Base-by-base conservation (phyloP, 1,140 invertebrate genomes). In the Limonius californicus region DNA sequence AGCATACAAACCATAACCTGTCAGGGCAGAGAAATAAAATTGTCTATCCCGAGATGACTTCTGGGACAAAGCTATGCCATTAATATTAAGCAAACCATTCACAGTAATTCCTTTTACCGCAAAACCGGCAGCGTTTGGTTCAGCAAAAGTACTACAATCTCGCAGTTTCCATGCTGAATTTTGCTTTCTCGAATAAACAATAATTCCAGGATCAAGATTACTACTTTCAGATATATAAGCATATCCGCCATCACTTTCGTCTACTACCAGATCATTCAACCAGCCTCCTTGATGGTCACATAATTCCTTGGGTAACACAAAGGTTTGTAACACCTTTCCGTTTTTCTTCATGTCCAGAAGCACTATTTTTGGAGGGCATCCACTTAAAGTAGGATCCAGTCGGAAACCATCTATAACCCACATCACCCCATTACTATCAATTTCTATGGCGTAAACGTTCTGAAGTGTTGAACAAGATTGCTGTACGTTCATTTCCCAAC, bases 391-490 rank as follows among this genome's bases (percentile, higher is more conserved):
- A n/a, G n/a, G n/a, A 57, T 70, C 65, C 0, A 83, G 77, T 3
- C 83, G 76, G 0, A 86, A 86, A n/a, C 84, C 83, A 66, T 90
- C 88, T 39, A 88, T 68, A 1, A 88, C 81, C 87, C 87, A 89
- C 83, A 90, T 85, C 0, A 85, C 75, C 1, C 85, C 87, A 15
- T 79, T 75, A 0, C 80, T 79, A 67, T 89, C 87, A 15, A 89
- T 85, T 70, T 89, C 87, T 67, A 89, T 80, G 64, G 83, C 85
- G 70, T 88, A 85, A 2, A 89, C 86, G 62, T 84, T 84, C 66
- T 89, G 87, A 16, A 90, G 78, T 1, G 83, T 81, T 1, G 66
- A 70, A 73, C 88, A 90, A 21, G n/a, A n/a, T n/a, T n/a, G n/a
- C n/a, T n/a, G n/a, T n/a, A n/a, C n/a, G n/a, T n/a, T n/a, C n/a